A percentile compares a stretch with the other conserved stretches of the same genome.
phyloP scores from a whole-genome alignment of 2,113 vertebrate species.

The Calidris pygmaea region DNA sequence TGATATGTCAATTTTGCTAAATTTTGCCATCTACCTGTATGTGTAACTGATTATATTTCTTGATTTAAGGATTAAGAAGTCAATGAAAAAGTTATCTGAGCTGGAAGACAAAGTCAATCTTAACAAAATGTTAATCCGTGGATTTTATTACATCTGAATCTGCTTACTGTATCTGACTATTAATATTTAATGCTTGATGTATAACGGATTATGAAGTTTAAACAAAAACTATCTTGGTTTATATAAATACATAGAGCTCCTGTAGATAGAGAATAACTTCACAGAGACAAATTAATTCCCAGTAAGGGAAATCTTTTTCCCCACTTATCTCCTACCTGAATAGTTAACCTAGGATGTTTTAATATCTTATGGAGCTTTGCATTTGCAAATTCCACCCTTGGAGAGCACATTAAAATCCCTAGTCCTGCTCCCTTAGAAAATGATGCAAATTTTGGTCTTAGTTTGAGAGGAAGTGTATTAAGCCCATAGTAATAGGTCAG shows the following conservation, averaged over 20 bases:
- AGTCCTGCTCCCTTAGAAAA: not conserved
- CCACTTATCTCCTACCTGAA: not conserved
- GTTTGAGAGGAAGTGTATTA: not conserved
- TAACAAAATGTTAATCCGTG: constrained; percentile 6
- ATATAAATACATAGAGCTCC: constrained; percentile 1
- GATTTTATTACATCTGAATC: constrained; percentile 16
- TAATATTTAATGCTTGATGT: constrained; percentile 26
- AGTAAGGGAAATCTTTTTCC: not conserved
- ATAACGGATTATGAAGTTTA: constrained; percentile 13
- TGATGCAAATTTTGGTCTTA: not conserved
- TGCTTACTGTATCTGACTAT: not conserved
- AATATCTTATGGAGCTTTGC: not conserved
- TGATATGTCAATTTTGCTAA: constrained; percentile 27
- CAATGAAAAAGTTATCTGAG: constrained; percentile 8
- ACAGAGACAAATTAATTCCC: not conserved
- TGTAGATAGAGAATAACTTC: not conserved
- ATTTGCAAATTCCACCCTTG: not conserved
- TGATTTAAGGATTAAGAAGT: constrained; percentile 53
- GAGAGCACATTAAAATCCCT: not conserved
- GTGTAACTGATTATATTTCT: constrained; percentile 37
- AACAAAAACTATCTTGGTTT: not conserved
- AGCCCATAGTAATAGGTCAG: not conserved
- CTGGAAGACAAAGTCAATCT: constrained; percentile 17
- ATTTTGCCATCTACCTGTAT: constrained; percentile 6
- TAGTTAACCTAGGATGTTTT: not conserved